These are phyloP conservation scores for Alitta virens DNA, from an alignment of 2,888 invertebrate genomes.

Conservation along the genomic window DNA sequence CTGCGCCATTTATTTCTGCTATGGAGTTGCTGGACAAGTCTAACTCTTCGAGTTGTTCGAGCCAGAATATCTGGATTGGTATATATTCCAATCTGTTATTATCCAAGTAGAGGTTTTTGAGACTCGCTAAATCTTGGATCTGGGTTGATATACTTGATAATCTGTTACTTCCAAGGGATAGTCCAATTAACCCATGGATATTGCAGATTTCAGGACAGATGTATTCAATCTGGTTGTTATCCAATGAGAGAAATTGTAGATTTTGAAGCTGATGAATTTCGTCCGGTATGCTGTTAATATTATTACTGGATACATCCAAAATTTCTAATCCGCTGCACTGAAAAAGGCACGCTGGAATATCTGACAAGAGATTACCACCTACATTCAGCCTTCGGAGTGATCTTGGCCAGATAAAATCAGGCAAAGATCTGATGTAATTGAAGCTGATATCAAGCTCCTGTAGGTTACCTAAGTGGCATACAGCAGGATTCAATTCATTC, in stretches of 20 bases:
- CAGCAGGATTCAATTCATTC: conserved; percentile 30
- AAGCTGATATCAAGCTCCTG: conserved; percentile 42
- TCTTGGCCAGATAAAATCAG: conserved; percentile 35
- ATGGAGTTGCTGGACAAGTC: conserved; percentile 46
- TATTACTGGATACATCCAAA: conserved; percentile 43
- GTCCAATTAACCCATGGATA: conserved; percentile 39
- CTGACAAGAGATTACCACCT: conserved; percentile 36
- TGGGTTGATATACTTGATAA: conserved; percentile 47
- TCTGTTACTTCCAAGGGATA: conserved; percentile 47
- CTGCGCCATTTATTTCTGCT: conserved; percentile 37
- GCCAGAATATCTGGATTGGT: conserved; percentile 38
- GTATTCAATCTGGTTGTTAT: conserved; percentile 43
- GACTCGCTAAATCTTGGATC: conserved; percentile 39
- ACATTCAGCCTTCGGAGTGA: conserved; percentile 36
- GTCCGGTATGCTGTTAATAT: conserved; percentile 38
- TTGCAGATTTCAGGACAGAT: conserved; percentile 44
- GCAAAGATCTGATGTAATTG: conserved; percentile 40
- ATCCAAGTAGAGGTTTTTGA: conserved; percentile 43
- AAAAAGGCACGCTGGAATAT: conserved; percentile 39
- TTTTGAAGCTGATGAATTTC: conserved; percentile 37
- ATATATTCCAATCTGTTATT: conserved; percentile 52
- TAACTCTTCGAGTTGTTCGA: conserved; percentile 38
- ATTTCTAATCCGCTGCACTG: conserved; percentile 34
- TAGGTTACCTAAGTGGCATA: conserved; percentile 34
- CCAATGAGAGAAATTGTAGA: conserved; percentile 42